Percentiles rank a stretch among this genome's conserved stretches.
Evolutionary conservation across 2,113 vertebrate species (phyloP).

Genomic region (Alethe diademata): DNA sequence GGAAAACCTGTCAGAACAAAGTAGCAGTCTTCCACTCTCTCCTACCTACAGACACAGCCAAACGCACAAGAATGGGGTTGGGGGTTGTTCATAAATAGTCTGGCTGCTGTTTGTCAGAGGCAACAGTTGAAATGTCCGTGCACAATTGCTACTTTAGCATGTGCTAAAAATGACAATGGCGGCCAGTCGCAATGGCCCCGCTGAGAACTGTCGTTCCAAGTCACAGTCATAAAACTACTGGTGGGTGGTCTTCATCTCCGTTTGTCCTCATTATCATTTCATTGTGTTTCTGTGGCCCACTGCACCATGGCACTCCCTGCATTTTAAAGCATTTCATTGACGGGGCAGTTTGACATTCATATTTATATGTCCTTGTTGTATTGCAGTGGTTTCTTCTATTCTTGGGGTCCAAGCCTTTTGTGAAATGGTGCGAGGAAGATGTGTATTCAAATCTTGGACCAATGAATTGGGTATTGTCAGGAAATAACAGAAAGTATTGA

Average conservation of each 20-base stretch:
- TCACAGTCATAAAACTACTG: slow-evolving; percentile 74
- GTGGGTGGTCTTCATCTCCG: slow-evolving; percentile 74
- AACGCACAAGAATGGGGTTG: slow-evolving; percentile 62
- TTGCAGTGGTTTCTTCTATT: slow-evolving; percentile 61
- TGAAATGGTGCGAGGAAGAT: slow-evolving; percentile 60
- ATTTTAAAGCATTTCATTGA: slow-evolving; percentile 71
- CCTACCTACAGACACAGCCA: slow-evolving; percentile 70
- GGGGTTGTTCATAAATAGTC: slow-evolving; percentile 75
- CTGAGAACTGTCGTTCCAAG: slow-evolving; percentile 73
- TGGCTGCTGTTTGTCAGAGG: slow-evolving; percentile 71
- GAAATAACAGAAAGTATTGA: slow-evolving; percentile 49
- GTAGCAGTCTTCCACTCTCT: slow-evolving; percentile 60
- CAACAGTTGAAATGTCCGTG: slow-evolving; percentile 68
- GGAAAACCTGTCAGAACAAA: slow-evolving; percentile 69
- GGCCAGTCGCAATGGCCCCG: slow-evolving; percentile 70
- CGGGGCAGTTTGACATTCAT: slow-evolving; percentile 74
- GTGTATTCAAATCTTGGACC: slow-evolving; percentile 61
- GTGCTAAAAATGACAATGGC: slow-evolving; percentile 79
- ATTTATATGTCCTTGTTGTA: slow-evolving; percentile 73
- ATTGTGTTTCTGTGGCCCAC: slow-evolving; percentile 71
- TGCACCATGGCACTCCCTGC: slow-evolving; percentile 67
- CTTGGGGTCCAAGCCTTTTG: slow-evolving; percentile 61
- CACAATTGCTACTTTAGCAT: slow-evolving; percentile 69
- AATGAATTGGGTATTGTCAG: slow-evolving; percentile 55
- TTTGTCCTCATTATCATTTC: slow-evolving; percentile 75